Conservation (phyloP, 2,797 vertebrate species). For the Pitangus sulphuratus region DNA sequence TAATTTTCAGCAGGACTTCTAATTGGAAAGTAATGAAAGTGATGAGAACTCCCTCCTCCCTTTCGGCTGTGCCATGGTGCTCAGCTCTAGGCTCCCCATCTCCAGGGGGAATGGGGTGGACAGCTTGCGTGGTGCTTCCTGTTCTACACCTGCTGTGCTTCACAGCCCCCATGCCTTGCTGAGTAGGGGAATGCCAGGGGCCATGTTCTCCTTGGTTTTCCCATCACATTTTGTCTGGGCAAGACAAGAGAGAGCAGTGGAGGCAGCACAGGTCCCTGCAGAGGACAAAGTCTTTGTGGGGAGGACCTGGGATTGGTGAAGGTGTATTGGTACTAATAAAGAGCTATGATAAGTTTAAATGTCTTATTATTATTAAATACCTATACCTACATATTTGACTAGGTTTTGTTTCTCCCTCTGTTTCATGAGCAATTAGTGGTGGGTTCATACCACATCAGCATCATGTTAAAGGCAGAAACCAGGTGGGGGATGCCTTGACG, state of each 20-base stretch:
- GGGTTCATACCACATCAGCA: not conserved
- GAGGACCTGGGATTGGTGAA: not conserved
- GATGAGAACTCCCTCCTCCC: not conserved
- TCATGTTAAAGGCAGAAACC: not conserved
- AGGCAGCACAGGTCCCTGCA: not conserved
- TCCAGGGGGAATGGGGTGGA: not conserved
- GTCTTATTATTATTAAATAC: not conserved
- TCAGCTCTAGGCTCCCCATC: accelerated
- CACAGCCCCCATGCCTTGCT: not conserved
- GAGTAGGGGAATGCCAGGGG: not conserved
- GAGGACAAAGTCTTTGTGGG: not conserved
- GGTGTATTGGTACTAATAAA: not conserved
- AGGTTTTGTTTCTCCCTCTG: not conserved
- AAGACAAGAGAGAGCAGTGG: not conserved
- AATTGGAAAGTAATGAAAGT: not conserved
- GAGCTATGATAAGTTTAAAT: not conserved
- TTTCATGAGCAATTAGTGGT: not conserved
- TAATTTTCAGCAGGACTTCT: not conserved
- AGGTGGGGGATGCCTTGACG: accelerated
- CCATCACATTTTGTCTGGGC: not conserved
- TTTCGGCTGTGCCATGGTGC: accelerated
- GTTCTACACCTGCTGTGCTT: accelerated
- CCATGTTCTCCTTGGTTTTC: accelerated
- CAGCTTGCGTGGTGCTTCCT: not conserved
- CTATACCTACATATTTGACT: not conserved